Conservation (phyloP, 2,888 invertebrate genomes). For the Mamestra brassicae region DNA sequence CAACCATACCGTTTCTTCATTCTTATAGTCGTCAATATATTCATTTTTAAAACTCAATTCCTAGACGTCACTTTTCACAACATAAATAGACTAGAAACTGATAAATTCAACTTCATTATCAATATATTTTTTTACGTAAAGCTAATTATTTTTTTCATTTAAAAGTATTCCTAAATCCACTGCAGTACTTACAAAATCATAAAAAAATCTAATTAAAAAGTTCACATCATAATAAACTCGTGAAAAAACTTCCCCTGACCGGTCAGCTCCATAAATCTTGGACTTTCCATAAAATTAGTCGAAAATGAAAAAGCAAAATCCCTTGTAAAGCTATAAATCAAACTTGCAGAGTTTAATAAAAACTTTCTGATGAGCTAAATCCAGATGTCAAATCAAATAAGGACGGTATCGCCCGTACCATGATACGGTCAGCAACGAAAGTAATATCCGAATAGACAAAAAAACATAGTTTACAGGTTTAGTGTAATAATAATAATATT, state of each 20-base stretch:
- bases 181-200: neutral
- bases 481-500: too few relatives aligned
- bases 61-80: too few relatives aligned
- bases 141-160: neutral
- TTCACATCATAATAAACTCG: conserved; percentile 13
- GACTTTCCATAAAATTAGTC: conserved; percentile 46
- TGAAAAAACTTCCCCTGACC: neutral
- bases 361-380: conserved; percentile 68
- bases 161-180: neutral
- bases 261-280: conserved; percentile 48
- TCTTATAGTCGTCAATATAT: too few relatives aligned
- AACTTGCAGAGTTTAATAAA: conserved; percentile 68
- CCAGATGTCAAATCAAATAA: conserved; percentile 69
- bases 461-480: neutral
- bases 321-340: conserved; percentile 62
- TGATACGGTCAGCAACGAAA: conserved; percentile 5
- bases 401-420: conserved; percentile 34
- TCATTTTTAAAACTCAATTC: too few relatives aligned
- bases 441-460: neutral
- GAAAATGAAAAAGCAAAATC: conserved; percentile 54
- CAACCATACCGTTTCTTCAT: too few relatives aligned
- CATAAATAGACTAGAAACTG: too few relatives aligned
- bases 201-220: conserved; percentile 20
- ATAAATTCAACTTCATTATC: too few relatives aligned
- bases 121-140: too few relatives aligned